Conservation (phyloP, 2,888 invertebrate species). For the Phalangium opilio region DNA sequence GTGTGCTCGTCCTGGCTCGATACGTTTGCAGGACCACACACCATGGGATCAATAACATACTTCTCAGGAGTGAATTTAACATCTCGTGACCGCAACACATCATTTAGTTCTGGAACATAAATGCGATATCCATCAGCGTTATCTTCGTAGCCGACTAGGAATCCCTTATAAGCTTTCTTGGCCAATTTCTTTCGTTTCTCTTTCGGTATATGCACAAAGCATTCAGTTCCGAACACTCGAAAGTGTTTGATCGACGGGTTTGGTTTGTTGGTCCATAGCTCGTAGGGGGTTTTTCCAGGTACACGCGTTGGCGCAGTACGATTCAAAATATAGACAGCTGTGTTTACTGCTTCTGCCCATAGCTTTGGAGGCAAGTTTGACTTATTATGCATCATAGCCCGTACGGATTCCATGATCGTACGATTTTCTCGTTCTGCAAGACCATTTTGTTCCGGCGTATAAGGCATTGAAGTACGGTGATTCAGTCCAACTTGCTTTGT, state of each 20-base stretch:
- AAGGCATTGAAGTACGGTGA: slow-evolving; percentile 1
- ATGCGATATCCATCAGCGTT: slow-evolving; percentile 2
- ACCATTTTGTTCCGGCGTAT: not conserved
- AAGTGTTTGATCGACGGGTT: slow-evolving; percentile 12
- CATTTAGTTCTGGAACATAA: not conserved
- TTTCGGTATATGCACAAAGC: slow-evolving; percentile 1
- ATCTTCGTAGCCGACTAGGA: slow-evolving; percentile 8
- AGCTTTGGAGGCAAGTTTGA: no score
- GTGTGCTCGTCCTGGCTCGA: no score
- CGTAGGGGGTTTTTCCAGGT: slow-evolving; percentile 15
- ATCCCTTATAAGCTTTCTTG: slow-evolving; percentile 3
- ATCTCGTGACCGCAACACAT: no score
- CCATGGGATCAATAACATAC: no score
- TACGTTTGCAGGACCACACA: no score
- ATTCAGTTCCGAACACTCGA: slow-evolving; percentile 13
- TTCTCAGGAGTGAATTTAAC: no score
- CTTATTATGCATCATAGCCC: no score
- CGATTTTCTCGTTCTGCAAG: no score
- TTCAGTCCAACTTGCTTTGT: slow-evolving; percentile 12
- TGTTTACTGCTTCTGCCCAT: slow-evolving; percentile 11
- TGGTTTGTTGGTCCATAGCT: slow-evolving; percentile 11
- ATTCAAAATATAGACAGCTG: slow-evolving; percentile 21
- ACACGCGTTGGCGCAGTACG: slow-evolving; percentile 6
- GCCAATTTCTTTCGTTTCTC: slow-evolving; percentile 7
- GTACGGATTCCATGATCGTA: no score